Conservation (phyloP, 2,113 vertebrate species). For the Motacilla alba region DNA sequence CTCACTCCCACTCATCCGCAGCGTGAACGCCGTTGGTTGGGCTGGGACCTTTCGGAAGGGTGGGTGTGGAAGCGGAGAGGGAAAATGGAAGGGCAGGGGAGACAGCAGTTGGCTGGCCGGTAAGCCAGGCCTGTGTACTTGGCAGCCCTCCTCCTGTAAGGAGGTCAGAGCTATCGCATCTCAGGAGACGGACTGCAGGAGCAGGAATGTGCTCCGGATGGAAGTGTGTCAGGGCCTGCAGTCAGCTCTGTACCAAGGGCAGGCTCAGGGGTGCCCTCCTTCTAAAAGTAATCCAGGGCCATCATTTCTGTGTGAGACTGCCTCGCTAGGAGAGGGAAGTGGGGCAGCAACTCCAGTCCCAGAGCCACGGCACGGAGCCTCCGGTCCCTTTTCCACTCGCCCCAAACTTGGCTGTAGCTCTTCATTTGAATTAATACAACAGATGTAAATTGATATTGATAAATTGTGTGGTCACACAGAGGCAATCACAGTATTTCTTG, state of each 20-base stretch:
- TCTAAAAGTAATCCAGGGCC: not conserved
- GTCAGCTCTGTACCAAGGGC: not conserved
- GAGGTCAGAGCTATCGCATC: constrained; percentile 9
- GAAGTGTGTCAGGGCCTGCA: not conserved
- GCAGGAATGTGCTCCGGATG: not conserved
- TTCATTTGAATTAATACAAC: not conserved
- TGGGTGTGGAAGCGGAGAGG: not conserved
- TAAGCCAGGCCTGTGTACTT: not conserved
- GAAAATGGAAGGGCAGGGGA: not conserved
- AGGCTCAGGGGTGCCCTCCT: not conserved
- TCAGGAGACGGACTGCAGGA: not conserved
- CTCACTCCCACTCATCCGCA: not conserved
- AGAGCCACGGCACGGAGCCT: not conserved
- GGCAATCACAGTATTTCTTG: not conserved
- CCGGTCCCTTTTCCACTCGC: not conserved
- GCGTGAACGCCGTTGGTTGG: not conserved
- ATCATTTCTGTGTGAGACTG: not conserved
- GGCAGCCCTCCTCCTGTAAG: not conserved
- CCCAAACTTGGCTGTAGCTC: not conserved
- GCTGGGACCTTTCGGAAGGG: not conserved
- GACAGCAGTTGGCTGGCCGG: not conserved
- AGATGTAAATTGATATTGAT: not conserved
- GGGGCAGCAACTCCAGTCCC: not conserved
- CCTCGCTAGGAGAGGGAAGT: not conserved
- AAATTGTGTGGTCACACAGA: not conserved